These are phyloP conservation scores for Pocota personata DNA, from an alignment of 2,888 invertebrate genomes.

Conservation along the genomic window DNA sequence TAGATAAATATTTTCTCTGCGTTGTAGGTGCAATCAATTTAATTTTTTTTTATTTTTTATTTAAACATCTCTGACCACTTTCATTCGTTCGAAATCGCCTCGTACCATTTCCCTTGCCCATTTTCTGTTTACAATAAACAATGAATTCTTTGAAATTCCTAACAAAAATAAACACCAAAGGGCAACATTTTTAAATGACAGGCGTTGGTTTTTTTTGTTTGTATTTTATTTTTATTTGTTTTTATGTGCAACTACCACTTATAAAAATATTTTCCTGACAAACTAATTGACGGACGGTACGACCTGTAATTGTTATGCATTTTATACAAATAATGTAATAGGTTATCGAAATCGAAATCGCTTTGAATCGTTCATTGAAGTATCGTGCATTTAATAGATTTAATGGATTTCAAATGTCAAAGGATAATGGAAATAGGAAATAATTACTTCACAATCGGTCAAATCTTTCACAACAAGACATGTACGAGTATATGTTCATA, in stretches of 20 bases:
- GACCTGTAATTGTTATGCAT: constrained; percentile 24
- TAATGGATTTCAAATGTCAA: constrained; percentile 19
- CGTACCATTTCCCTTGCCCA: not conserved
- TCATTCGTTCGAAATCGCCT: not conserved
- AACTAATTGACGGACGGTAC: not conserved
- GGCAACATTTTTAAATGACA: constrained; percentile 16
- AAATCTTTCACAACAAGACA: no score
- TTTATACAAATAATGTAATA: not conserved
- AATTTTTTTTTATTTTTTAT: not conserved
- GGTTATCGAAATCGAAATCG: constrained; percentile 26
- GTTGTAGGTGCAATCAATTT: not conserved
- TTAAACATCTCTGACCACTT: not conserved
- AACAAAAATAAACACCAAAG: constrained; percentile 9
- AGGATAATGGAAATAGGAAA: not conserved
- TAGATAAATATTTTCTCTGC: not conserved
- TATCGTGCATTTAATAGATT: constrained; percentile 3
- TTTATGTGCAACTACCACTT: not conserved
- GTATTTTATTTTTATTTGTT: not conserved
- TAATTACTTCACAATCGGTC: no score
- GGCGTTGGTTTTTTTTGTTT: not conserved
- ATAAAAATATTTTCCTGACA: not conserved
- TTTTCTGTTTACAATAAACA: constrained; percentile 5
- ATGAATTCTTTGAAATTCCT: constrained; percentile 19
- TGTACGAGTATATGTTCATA: no score
- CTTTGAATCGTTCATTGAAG: not conserved